Percentiles rank a stretch among this genome's conserved stretches.
phyloP scores from a whole-genome alignment of 1,140 invertebrate genomes.

The Chelonus insularis region DNA sequence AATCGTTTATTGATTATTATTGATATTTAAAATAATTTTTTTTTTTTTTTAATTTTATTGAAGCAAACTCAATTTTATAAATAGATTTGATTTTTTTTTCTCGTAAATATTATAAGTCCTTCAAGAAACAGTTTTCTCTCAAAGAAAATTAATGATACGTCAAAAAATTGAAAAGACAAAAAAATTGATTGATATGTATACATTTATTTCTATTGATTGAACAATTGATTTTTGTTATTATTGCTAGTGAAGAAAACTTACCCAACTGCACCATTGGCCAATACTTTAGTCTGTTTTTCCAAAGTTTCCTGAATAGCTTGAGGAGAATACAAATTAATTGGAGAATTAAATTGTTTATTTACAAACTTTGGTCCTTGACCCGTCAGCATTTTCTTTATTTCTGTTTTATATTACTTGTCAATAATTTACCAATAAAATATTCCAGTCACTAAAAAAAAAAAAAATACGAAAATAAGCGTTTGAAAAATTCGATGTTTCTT shows the following conservation, averaged over 20 bases:
- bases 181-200: too few relatives aligned
- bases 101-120: too few relatives aligned
- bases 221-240: not conserved
- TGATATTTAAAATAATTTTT: too few relatives aligned
- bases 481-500: not conserved
- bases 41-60: not conserved
- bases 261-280: slow-evolving; percentile 78
- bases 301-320: slow-evolving; percentile 80
- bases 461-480: slow-evolving; percentile 12
- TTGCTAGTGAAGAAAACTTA: slow-evolving; percentile 65
- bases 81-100: too few relatives aligned
- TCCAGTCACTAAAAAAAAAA: slow-evolving; percentile 25
- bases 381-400: slow-evolving; percentile 39
- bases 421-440: not conserved
- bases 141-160: too few relatives aligned
- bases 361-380: slow-evolving; percentile 61
- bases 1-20: not conserved
- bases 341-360: slow-evolving; percentile 89
- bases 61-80: too few relatives aligned
- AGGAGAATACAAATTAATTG: slow-evolving; percentile 83
- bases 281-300: slow-evolving; percentile 74
- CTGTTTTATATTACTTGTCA: not conserved
- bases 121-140: too few relatives aligned
- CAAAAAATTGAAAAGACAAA: too few relatives aligned
- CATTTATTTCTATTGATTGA: not conserved